Conservation (phyloP, 2,797 vertebrate genomes). For the Acrocephalus scirpaceus region DNA sequence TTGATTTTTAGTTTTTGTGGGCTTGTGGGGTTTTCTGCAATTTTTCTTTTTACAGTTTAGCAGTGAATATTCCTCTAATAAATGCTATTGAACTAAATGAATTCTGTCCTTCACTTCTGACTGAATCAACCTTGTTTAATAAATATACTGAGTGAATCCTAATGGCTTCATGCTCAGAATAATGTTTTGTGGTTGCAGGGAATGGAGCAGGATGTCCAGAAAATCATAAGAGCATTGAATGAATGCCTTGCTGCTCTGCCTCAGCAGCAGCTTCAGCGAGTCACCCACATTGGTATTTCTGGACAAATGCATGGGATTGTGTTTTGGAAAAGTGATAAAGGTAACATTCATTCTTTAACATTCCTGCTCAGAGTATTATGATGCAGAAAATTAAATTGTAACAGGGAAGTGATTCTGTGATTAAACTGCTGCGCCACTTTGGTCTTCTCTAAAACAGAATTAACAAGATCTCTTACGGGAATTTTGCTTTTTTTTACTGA, state of each 20-base stretch:
- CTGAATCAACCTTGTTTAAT: not conserved
- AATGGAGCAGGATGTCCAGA: constrained; percentile 85
- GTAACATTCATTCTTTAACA: constrained; percentile 66
- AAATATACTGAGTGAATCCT: not conserved
- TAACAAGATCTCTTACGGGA: not conserved
- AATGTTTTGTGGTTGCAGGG: constrained; percentile 77
- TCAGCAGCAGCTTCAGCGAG: constrained; percentile 77
- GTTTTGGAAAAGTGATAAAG: constrained; percentile 87
- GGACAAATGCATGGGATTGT: constrained; percentile 97
- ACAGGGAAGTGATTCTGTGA: not conserved
- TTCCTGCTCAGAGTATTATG: not conserved
- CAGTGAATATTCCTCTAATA: not conserved
- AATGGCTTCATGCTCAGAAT: not conserved
- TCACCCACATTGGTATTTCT: constrained; percentile 84
- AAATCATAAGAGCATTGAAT: constrained; percentile 83
- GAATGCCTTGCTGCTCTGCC: constrained; percentile 85
- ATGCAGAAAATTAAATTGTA: not conserved
- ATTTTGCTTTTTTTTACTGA: not conserved
- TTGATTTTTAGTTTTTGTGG: not conserved
- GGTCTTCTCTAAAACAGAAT: not conserved
- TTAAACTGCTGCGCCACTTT: not conserved
- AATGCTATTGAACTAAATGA: not conserved
- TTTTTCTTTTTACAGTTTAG: not conserved
- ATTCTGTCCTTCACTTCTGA: not conserved
- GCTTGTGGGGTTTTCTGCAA: not conserved